These are phyloP conservation scores for Rhorus exstirpatorius DNA, from an alignment of 2,888 invertebrate species.

Conservation along the genomic window DNA sequence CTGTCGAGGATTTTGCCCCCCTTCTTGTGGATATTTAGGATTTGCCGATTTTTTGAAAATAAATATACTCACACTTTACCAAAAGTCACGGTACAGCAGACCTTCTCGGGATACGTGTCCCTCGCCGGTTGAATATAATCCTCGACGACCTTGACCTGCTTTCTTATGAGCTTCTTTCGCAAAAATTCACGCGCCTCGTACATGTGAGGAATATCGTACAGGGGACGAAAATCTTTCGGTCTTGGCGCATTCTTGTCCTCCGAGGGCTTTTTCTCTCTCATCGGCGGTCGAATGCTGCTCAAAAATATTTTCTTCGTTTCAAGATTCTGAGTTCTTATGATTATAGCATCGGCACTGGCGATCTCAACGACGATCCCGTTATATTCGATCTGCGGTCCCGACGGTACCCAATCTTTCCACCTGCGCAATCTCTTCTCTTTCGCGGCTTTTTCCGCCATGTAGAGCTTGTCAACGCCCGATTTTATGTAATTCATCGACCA, in stretches of 20 bases:
- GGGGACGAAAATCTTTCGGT: conserved; percentile 93
- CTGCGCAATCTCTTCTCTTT: conserved; percentile 95
- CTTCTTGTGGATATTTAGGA: too few relatives aligned
- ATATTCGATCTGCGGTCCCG: conserved; percentile 92
- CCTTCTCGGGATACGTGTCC: conserved; percentile 97
- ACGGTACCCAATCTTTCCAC: conserved; percentile 97
- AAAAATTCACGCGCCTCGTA: conserved; percentile 99
- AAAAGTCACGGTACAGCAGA: conserved; percentile 96
- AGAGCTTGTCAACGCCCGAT: conserved; percentile 93
- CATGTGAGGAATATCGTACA: conserved; percentile 99
- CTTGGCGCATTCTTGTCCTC: conserved; percentile 91
- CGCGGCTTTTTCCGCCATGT: conserved; percentile 94
- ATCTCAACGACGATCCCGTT: conserved; percentile 95
- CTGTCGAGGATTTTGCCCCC: too few relatives aligned
- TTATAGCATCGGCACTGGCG: conserved; percentile 97
- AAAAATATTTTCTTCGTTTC: conserved; percentile 96
- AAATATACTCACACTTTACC: conserved; percentile 90
- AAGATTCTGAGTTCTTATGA: conserved; percentile 93
- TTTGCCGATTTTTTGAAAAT: too few relatives aligned
- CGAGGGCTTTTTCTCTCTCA: conserved; percentile 89
- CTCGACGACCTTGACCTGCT: conserved; percentile 95
- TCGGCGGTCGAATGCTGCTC: conserved; percentile 98
- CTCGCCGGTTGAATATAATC: conserved; percentile 99
- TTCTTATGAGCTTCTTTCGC: conserved; percentile 97
- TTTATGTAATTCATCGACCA: conserved; percentile 95